phyloP scores from a whole-genome alignment of 2,113 vertebrate genomes.

The Microtus ochrogaster region DNA sequence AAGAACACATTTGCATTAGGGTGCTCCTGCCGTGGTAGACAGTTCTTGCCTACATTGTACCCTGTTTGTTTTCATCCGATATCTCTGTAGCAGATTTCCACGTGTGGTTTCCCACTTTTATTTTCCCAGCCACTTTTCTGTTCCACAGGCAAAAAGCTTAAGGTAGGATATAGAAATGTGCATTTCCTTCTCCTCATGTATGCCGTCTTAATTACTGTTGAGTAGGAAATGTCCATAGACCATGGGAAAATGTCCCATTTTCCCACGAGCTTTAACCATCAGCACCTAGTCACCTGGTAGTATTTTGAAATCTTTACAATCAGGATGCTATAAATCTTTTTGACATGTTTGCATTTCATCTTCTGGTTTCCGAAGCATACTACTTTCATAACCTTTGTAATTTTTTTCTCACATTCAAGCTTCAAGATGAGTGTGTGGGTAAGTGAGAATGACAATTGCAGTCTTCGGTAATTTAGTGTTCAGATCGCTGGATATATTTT shows the following conservation, averaged over 20 bases:
- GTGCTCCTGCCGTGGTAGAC: neutral
- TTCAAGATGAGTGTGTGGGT: neutral
- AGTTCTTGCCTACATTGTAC: neutral
- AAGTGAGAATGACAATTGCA: neutral
- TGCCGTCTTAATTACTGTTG: neutral
- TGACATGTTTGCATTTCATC: neutral
- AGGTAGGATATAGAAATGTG: neutral
- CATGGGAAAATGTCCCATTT: neutral
- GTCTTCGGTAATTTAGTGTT: neutral
- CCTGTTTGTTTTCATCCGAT: neutral
- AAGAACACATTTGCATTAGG: neutral
- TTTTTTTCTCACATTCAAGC: neutral
- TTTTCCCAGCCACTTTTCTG: neutral
- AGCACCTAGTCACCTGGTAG: neutral
- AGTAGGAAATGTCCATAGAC: neutral
- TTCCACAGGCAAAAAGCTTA: neutral
- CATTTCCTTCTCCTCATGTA: neutral
- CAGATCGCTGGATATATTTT: neutral
- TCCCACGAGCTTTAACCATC: neutral
- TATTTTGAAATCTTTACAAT: conserved; percentile 1
- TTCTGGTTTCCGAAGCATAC: neutral
- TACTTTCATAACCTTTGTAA: neutral
- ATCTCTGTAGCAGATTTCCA: neutral
- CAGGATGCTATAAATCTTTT: neutral
- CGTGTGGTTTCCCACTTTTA: neutral